Evolutionary conservation across 1,140 invertebrate genomes (phyloP).

Genomic region (Caerostris extrusa): DNA sequence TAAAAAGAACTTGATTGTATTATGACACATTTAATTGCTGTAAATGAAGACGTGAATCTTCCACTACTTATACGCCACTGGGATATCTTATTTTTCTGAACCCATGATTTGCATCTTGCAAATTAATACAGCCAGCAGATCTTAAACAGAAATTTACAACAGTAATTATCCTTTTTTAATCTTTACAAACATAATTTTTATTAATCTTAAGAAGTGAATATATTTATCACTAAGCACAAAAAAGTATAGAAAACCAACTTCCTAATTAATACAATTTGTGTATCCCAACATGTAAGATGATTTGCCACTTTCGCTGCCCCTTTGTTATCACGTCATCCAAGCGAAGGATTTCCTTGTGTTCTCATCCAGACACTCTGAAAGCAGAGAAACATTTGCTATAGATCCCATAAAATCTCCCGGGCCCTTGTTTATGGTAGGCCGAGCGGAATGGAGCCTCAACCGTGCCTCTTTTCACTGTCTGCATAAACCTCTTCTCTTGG

Average conservation of each 20-base stretch:
- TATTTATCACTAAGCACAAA: background rate
- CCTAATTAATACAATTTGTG: background rate
- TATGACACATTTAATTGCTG: too few species aligned
- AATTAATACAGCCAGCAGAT: too few species aligned
- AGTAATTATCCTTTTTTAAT: too few species aligned
- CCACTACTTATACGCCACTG: too few species aligned
- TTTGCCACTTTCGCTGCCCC: background rate
- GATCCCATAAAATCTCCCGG: constrained; percentile 39
- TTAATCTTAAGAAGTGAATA: too few species aligned
- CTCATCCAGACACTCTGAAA: background rate
- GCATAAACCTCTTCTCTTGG: background rate
- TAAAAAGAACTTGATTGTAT: too few species aligned
- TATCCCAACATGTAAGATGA: background rate
- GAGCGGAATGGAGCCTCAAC: constrained; percentile 14
- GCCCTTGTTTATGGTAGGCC: constrained; percentile 37
- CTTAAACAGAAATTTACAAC: too few species aligned
- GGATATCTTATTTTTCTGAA: too few species aligned
- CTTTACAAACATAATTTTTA: too few species aligned
- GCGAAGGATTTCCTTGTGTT: background rate
- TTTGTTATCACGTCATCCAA: background rate
- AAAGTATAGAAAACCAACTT: background rate
- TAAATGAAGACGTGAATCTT: too few species aligned
- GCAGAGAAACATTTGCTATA: background rate
- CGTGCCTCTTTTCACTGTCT: background rate
- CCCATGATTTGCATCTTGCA: too few species aligned